Base-by-base conservation (phyloP, 1,140 invertebrate genomes). In the Ceratina japonica region DNA sequence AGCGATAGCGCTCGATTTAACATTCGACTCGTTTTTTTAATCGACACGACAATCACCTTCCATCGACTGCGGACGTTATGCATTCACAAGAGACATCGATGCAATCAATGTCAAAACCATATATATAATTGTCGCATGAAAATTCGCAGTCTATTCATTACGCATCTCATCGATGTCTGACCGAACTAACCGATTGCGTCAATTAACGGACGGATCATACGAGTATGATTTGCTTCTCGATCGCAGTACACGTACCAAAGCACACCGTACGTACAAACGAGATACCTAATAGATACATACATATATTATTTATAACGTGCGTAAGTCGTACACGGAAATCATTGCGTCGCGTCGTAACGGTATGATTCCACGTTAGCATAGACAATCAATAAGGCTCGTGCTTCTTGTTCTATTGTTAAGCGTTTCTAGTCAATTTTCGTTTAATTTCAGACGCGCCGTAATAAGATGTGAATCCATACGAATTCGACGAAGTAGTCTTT, bases 301-400 rank as follows among this genome's bases (percentile, higher is more conserved):
- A 59, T 51, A 61, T 58, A 82, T 79, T 81, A 76, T 83, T 83
- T 80, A 70, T 75, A 84, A 27, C 37, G 70, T 79, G 66, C 65
- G 77, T 69, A 61, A 44, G 24, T 24, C 56, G 27, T 16, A 18
- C 63, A 76, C 61, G 49, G 63, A 63, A 52, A 63, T 44, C 37
- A 44, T 44, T 44, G 22, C 31, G 49, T n/a, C 63, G 22, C 27
- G 22, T 31, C 52, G 51, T 7, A 65, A 73, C 61, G 83, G 74
- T 66, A 74, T 62, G 75, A 61, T 66, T 54, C 62, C 75, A 62
- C 24, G 37, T 82, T 85, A 77, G 76, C 63, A 49, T 82, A 84
- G 74, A 89, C 84, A 89, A 89, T 88, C 87, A 83, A 77, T 65
- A 89, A 90, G 88, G 88, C 86, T 89, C 87, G 88, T 90, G 88